phyloP scores from a whole-genome alignment of 2,113 vertebrate species.

The Engraulis encrasicolus region DNA sequence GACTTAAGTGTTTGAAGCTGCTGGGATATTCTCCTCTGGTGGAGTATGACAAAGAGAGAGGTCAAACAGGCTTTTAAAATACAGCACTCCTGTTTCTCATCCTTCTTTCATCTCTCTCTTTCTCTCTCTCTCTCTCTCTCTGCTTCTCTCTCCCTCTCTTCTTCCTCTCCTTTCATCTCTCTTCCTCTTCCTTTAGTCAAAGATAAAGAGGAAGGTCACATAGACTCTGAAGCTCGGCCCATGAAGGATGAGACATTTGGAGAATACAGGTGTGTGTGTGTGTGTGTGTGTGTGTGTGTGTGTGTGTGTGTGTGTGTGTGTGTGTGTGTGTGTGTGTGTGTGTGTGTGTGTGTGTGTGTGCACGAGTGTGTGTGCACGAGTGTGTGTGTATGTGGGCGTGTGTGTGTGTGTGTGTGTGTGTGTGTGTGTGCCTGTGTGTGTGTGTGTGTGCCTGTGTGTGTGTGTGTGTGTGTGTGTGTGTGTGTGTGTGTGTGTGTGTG shows the following conservation, averaged over 20 bases:
- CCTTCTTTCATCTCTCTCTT: no score
- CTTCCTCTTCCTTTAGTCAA: conserved; percentile 79
- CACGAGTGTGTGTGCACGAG: neutral
- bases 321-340: neutral
- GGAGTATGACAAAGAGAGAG: neutral
- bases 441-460: no score
- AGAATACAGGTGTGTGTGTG: conserved; percentile 86
- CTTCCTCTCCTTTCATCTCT: neutral
- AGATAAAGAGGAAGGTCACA: conserved; percentile 92
- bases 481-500: no score
- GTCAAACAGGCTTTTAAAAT: neutral
- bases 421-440: no score
- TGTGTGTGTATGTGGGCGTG: neutral
- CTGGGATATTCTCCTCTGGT: no score
- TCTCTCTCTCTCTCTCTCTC: no score
- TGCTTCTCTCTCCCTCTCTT: no score
- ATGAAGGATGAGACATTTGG: conserved; percentile 95
- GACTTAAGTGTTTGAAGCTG: no score
- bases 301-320: neutral
- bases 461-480: no score
- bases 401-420: conserved; percentile 24
- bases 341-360: conserved; percentile 25
- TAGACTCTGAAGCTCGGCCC: conserved; percentile 88
- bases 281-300: no score
- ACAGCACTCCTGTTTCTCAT: neutral